Conservation (phyloP, 1,140 invertebrate species). For the Macrobrachium rosenbergii region DNA sequence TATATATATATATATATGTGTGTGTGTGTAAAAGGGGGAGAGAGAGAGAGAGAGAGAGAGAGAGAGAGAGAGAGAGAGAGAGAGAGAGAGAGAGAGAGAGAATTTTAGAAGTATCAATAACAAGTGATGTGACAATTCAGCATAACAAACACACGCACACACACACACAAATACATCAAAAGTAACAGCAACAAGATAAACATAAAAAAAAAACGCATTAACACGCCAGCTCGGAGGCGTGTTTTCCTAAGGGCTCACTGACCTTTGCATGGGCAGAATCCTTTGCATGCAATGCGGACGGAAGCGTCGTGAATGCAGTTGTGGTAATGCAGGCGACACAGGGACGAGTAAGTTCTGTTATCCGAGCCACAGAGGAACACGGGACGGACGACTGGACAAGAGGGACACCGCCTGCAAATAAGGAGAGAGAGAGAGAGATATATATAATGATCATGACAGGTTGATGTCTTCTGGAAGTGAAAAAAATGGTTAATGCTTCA, state of each 20-base stretch:
- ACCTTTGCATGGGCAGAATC: conserved; percentile 92
- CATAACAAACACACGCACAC: no score
- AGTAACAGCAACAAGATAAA: background rate
- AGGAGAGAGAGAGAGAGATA: background rate
- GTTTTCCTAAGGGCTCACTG: conserved; percentile 65
- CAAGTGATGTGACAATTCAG: no score
- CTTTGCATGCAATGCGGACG: conserved; percentile 85
- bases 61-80: no score
- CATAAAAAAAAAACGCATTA: background rate
- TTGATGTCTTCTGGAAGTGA: background rate
- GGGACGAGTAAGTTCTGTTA: conserved; percentile 92
- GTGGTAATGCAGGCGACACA: conserved; percentile 89
- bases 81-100: no score
- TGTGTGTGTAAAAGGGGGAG: no score
- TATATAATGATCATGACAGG: no score
- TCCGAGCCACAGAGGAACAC: conserved; percentile 90
- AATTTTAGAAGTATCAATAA: no score
- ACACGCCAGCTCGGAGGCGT: background rate
- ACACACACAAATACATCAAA: no score
- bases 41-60: no score
- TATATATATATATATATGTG: no score
- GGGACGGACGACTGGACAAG: conserved; percentile 83
- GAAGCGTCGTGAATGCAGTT: conserved; percentile 87
- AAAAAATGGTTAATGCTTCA: no score
- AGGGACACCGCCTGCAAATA: conserved; percentile 77